A percentile compares a stretch with the other conserved stretches of the same genome.
Evolutionary conservation across 2,888 invertebrate genomes (phyloP).

Genomic region (Cacoxenus indagator): DNA sequence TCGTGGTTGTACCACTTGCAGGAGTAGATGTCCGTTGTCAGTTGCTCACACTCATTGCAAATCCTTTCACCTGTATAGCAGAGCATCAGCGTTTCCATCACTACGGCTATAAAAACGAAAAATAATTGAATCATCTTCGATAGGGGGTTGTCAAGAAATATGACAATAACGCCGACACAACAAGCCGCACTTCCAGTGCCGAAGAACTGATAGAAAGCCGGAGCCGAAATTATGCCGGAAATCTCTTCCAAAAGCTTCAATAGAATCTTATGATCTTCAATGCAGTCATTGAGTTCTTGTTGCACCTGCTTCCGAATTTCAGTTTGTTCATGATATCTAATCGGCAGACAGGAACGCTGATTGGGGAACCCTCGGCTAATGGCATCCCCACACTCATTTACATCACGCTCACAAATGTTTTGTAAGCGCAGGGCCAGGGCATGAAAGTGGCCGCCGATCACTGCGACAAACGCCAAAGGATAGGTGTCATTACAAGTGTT

Average conservation of each 20-base stretch:
- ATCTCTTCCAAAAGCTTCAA: slow-evolving; percentile 69
- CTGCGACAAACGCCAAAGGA: slow-evolving; percentile 55
- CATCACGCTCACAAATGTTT: slow-evolving; percentile 22
- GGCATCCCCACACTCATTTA: no score
- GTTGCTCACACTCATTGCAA: slow-evolving; percentile 70
- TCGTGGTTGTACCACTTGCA: slow-evolving; percentile 74
- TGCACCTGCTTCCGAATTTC: neutral
- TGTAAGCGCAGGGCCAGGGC: slow-evolving; percentile 52
- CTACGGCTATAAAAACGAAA: slow-evolving; percentile 69
- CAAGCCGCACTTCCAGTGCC: slow-evolving; percentile 68
- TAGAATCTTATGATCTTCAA: slow-evolving; percentile 60
- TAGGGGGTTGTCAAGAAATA: slow-evolving; percentile 55
- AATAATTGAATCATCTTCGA: slow-evolving; percentile 34
- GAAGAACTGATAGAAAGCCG: slow-evolving; percentile 73
- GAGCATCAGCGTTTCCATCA: slow-evolving; percentile 72
- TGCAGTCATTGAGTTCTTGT: slow-evolving; percentile 40
- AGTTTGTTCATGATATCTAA: no score
- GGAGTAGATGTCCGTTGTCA: slow-evolving; percentile 72
- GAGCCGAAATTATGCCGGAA: slow-evolving; percentile 71
- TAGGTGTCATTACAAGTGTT: slow-evolving; percentile 52
- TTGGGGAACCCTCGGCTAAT: no score
- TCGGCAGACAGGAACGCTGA: no score
- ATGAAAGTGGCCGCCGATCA: slow-evolving; percentile 58
- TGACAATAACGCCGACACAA: slow-evolving; percentile 69
- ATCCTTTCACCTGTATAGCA: slow-evolving; percentile 74